Conservation (phyloP, 2,113 vertebrate genomes). For the Prietella phreatophila region DNA sequence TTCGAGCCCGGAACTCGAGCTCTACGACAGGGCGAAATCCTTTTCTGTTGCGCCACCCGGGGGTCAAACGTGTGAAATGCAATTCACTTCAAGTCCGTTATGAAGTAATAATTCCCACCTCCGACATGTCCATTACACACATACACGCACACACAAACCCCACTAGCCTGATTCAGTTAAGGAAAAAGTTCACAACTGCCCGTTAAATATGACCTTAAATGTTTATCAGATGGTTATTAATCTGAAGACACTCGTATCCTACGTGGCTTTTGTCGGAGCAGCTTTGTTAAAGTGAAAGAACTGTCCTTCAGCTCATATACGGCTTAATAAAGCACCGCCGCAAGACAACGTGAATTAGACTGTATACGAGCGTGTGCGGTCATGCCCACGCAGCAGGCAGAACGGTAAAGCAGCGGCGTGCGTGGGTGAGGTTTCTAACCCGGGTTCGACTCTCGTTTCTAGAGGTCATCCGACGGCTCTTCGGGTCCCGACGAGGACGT, state of each 20-base stretch:
- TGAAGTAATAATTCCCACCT: too few species aligned
- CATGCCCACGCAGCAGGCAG: background rate
- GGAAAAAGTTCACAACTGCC: background rate
- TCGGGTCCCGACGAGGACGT: constrained; percentile 84
- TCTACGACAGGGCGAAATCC: background rate
- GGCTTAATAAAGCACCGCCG: background rate
- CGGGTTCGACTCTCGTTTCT: background rate
- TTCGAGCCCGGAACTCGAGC: background rate
- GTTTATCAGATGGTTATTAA: background rate
- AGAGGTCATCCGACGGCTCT: constrained; percentile 88
- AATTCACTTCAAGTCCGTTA: too few species aligned
- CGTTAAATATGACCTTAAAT: background rate
- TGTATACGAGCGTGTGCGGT: background rate
- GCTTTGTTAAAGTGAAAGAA: background rate
- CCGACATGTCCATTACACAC: background rate
- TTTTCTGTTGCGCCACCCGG: too few species aligned
- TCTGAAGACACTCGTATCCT: background rate
- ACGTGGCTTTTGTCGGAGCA: background rate
- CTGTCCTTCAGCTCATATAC: background rate
- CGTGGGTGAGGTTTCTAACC: background rate
- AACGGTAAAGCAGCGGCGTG: background rate
- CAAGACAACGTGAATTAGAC: background rate
- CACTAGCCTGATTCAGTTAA: too few species aligned
- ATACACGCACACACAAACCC: too few species aligned
- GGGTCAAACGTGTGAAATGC: background rate